phyloP scores from a whole-genome alignment of 2,113 vertebrate species.

The Ranitomeya variabilis region DNA sequence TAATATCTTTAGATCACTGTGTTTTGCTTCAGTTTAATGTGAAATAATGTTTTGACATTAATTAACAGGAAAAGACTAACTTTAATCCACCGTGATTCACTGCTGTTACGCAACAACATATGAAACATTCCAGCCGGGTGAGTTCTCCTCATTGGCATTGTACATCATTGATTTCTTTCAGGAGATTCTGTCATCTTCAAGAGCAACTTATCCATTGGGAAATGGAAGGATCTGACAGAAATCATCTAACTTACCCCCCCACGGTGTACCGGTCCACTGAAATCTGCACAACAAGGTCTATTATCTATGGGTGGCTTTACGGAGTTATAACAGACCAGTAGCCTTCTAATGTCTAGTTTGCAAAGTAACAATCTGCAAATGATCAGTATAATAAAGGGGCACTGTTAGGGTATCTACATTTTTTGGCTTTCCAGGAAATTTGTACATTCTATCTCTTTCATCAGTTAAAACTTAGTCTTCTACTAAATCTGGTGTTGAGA shows the following conservation, averaged over 20 bases:
- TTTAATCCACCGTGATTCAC: background rate
- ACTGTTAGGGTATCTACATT: background rate
- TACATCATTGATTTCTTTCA: background rate
- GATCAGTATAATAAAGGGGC: background rate
- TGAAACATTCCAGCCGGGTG: background rate
- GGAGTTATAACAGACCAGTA: background rate
- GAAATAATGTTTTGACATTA: background rate
- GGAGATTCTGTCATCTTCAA: background rate
- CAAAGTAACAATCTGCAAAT: background rate
- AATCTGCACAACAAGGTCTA: background rate
- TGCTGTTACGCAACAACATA: background rate
- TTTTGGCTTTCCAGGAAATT: background rate
- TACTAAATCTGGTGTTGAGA: background rate
- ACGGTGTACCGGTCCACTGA: background rate
- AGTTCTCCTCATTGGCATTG: background rate
- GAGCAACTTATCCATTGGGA: background rate
- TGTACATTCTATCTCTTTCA: background rate
- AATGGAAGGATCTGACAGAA: background rate
- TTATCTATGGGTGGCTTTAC: background rate
- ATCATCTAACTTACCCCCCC: background rate
- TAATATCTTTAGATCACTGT: background rate
- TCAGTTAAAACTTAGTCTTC: background rate
- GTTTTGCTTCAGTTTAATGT: background rate
- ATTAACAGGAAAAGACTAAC: background rate
- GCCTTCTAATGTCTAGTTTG: background rate